Percentiles rank a stretch among this genome's conserved stretches.
Evolutionary conservation across 2,113 vertebrate species (phyloP).

Genomic region (Phrynosoma blainvillii): DNA sequence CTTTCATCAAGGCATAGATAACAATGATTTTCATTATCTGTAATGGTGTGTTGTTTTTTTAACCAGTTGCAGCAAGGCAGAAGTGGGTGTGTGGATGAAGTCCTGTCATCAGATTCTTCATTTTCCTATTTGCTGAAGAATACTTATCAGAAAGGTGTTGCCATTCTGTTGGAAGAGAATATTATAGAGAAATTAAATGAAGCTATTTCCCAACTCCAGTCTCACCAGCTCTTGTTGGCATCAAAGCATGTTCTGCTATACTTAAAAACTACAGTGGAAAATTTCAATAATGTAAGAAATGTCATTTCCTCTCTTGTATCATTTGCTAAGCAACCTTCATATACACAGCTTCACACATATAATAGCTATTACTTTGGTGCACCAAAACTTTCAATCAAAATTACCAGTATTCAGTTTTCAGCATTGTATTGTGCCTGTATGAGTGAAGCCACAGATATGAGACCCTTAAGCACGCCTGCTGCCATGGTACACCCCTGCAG

Average conservation of each 20-base stretch:
- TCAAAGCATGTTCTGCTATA: constrained; percentile 88
- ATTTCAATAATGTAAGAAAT: constrained; percentile 79
- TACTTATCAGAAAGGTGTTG: constrained; percentile 72
- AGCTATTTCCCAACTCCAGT: constrained; percentile 57
- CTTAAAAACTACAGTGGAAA: constrained; percentile 84
- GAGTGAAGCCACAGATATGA: not conserved
- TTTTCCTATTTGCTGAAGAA: constrained; percentile 77
- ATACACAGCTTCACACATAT: not conserved
- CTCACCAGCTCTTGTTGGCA: constrained; percentile 71
- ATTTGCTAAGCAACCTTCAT: not conserved
- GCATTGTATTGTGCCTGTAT: not conserved
- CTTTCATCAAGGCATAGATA: not conserved
- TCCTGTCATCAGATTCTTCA: constrained; percentile 29
- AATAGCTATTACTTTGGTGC: too few species aligned
- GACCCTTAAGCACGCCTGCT: not conserved
- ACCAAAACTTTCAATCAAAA: not conserved
- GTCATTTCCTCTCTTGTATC: not conserved
- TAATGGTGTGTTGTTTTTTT: not conserved
- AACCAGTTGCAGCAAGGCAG: constrained; percentile 71
- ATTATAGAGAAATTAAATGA: constrained; percentile 67
- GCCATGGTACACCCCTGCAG: not conserved
- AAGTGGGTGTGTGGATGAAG: not conserved
- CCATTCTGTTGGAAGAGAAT: constrained; percentile 43
- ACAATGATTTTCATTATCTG: not conserved
- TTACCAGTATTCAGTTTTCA: not conserved